Base-by-base conservation (phyloP, 1,140 invertebrate species). In the Temnothorax longispinosus region DNA sequence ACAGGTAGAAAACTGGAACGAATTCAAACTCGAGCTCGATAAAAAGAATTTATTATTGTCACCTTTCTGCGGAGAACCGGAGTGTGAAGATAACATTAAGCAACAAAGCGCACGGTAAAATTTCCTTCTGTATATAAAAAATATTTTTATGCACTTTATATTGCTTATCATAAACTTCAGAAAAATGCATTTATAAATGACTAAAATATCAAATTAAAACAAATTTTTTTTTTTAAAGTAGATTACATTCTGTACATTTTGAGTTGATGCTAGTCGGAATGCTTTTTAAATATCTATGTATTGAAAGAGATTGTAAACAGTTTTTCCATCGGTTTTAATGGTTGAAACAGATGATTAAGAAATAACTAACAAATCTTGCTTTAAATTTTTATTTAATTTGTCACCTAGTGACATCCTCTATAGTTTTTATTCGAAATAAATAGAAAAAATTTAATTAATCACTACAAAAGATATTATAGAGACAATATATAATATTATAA, bases 41-140 rank as follows among this genome's bases (percentile, higher is more conserved):
- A 95, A 97, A 44, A 99, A 99, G 91, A 98, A 98, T 94, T 97
- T 99, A 3, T 96, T 99, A 69, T 90, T 71, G 94, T 99, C 98
- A 35, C 99, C 99, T 18, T 99, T 99, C 96, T 99, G 99, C 95
- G 99, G 99, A 6, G 97, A 97, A 0, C 96, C 96, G 21, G 92
- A 96, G 0, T 99, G 99, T 94, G 99, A 99, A 95, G 99, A 99
- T 80, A 97, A 96, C 67, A 99, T 99, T 93, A 99, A 99, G 96
- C 97, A 98, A 86, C 98, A 99, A 81, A 99, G 98, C 95, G 97
- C 98, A 18, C 98, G 97, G 97, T 98, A 96, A 92, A 85, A 54
- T 65, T 62, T 62, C 35, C 41, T 81, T 65, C 6, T 84, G 18
- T 58, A 64, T 76, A 15, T 47, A 21, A 64, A 67, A 69, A 80